Evolutionary conservation across 30 jellyfish, hydroid and myxozoan genomes (phyloP), one percentile per base, ranked within the genome.

Genomic region (Clytia hemisphaerica): DNA sequence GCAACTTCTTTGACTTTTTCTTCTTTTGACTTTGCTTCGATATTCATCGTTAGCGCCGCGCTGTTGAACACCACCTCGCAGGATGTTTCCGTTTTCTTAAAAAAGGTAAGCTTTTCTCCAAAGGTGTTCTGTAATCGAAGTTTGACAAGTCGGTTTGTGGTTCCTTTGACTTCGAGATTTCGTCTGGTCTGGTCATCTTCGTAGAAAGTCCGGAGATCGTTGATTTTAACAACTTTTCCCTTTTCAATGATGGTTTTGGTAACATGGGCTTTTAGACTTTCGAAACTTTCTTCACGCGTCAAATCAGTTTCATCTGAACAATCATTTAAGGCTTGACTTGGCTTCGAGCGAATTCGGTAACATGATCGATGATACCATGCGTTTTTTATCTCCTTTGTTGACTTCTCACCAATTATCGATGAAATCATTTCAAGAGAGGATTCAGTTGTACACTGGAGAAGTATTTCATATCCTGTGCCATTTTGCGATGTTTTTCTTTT

Each of bases 1-100:
- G 82, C 83, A 2, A 45, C 82, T 2, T 61, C 69, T 35, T 61
- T 63, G 7, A 75, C 37, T 48, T 66, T 66, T 3, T 44, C 55
- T 12, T 12, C 9, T 59, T 33, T 2, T 28, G 48, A 15, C 4
- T 46, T 27, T 31, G 30, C 16, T 51, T 19, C 24, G n/a, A 31
- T 59, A 25, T 55, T 31, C 35, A 27, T 16, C 28, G 22, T 61
- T 10, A 9, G 22, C 22, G 61, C 63, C 16, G 73, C 28, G 25
- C 14, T 61, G 63, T 19, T 30, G 25, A 61, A 61, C 15, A 61
- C 63, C 4, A 31, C 0, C 69, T 61, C 75, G 18, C 75, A 57
- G 7, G 70, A 57, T 14, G 70, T 57, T 22, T 57, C 70, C 14
- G 70, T 0, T 46, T 68, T 16, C 79, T 67, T 50, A 45, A 67